Evolutionary conservation across 2,797 vertebrate species (phyloP), one percentile per base, ranked within the genome.

Genomic region (Eospalax fontanierii): DNA sequence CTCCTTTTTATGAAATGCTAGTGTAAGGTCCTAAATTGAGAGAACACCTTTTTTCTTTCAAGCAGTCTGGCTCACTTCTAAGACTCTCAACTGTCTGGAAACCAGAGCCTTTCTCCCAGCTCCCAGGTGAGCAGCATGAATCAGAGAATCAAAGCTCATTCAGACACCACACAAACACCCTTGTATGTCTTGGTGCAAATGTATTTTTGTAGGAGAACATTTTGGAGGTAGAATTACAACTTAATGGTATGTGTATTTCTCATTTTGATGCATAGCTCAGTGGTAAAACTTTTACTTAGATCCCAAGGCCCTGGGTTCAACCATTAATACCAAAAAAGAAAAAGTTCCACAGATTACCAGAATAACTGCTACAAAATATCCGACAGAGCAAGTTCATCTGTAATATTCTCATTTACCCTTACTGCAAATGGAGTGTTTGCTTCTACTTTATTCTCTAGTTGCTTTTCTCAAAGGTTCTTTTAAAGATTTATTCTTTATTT

Each of bases 1-100:
- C 33, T 70, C 16, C 35, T n/a, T 95, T 91, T 94, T 71, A 87
- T 89, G 84, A 93, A 96, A 85, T 61, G 38, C 2, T 30, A 94
- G 79, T 93, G 93, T 70, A 65, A 87, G 38, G 28, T 66, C 76
- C 73, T 93, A 92, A 89, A 94, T 74, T 87, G 68, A 43, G 40
- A 91, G 79, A 89, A 82, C 8, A 66, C 12, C 75, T 70, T 86
- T 63, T 65, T 46, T 66, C 88, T 74, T 74, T 61, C 33, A 81
- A 65, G 81, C 28, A 93, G 82, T 71, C 54, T 92, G 0, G 1
- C 74, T 75, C 54, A 28, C 76, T 80, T 83, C 95, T 92, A 65
- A 94, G 75, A 35, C 40, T 43, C 61, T 73, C 89, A 87, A 66
- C 73, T 46, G n/a, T 94, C 57, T 54, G 40, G 66, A 88, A 88